Percentiles rank a stretch among this genome's conserved stretches.
Evolutionary conservation across 2,888 invertebrate genomes (phyloP).

Genomic region (Gymnocheta viridis): DNA sequence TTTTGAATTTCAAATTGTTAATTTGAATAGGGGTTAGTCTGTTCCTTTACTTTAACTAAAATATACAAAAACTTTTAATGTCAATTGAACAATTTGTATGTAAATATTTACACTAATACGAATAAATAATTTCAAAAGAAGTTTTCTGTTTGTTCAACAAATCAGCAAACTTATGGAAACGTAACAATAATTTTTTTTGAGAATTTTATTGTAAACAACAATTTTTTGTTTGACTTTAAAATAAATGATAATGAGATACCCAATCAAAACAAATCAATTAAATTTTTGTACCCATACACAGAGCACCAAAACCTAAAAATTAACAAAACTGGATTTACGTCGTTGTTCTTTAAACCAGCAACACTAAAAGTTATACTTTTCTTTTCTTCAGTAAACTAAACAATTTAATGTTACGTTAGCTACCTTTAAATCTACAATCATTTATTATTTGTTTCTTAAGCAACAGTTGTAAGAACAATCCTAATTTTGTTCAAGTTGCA

Average conservation of each 20-base stretch:
- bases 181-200: constrained; percentile 2
- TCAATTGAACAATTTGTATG: constrained; percentile 59
- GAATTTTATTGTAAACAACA: neutral
- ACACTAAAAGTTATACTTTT: too few species aligned
- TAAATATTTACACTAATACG: constrained; percentile 51
- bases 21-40: constrained; percentile 58
- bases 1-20: constrained; percentile 69
- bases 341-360: too few species aligned
- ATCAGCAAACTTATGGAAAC: neutral
- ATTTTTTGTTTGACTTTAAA: neutral
- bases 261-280: neutral
- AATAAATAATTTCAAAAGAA: constrained; percentile 39
- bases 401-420: neutral
- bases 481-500: neutral
- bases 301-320: too few species aligned
- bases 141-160: constrained; percentile 28
- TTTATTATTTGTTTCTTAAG: constrained; percentile 21
- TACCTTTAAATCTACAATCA: constrained; percentile 11
- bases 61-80: constrained; percentile 58
- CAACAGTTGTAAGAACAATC: constrained; percentile 35
- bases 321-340: too few species aligned
- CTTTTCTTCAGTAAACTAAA: neutral
- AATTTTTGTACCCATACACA: too few species aligned
- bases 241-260: neutral
- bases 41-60: constrained; percentile 33